Conservation (phyloP, 2,888 invertebrate genomes). For the Heliconius hortense region DNA sequence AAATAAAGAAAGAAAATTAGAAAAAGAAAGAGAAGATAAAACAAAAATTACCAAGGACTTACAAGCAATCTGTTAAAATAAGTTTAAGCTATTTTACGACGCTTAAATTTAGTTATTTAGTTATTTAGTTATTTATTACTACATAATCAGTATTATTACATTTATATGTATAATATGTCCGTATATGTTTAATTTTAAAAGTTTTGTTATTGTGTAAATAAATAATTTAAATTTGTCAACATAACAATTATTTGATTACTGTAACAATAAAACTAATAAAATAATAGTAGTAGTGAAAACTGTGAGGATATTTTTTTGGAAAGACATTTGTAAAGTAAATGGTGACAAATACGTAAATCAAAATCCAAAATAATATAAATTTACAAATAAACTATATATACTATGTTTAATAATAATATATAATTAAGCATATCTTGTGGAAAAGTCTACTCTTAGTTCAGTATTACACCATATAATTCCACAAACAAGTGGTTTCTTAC, state of each 20-base stretch:
- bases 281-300: neutral
- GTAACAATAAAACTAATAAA: too few relatives aligned
- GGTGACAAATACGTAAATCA: neutral
- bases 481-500: neutral
- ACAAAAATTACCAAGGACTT: neutral
- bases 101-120: slow-evolving; percentile 2
- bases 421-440: neutral
- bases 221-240: neutral
- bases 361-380: neutral
- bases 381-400: neutral
- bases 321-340: neutral
- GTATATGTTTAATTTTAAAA: neutral
- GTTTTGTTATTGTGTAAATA: neutral
- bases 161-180: neutral
- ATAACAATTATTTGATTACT: neutral
- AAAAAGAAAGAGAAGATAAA: too few relatives aligned
- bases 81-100: neutral
- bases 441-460: neutral
- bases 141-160: slow-evolving; percentile 7
- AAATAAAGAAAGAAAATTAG: neutral
- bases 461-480: neutral
- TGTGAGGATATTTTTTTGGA: neutral
- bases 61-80: neutral
- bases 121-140: neutral
- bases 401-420: neutral